Evolutionary conservation across 1,140 invertebrate genomes (phyloP), one percentile per base, ranked within the genome.

Genomic region (Chymomyza costata): DNA sequence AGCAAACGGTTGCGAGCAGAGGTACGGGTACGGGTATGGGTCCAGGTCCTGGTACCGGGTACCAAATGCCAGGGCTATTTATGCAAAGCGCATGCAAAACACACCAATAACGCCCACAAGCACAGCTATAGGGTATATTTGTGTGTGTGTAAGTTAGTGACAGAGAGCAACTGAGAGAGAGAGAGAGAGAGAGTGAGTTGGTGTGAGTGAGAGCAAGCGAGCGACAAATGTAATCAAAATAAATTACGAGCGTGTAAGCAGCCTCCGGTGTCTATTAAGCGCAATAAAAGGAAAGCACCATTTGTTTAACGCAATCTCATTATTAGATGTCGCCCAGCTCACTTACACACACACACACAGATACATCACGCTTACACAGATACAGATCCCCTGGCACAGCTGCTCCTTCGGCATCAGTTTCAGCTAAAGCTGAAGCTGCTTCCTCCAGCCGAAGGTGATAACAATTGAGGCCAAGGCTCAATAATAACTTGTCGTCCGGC

Each of bases 251-350:
- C 73, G 50, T 80, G 73, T 80, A 68, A 80, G 73, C 67, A 73
- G 73, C 73, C 73, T 68, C 73, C 73, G 74, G 73, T 80, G 73
- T 80, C 73, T 80, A 80, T 80, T 80, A 80, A 66, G 73, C 46
- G 48, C 73, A 80, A 80, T 80, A 73, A 80, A 80, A 80, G 73
- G 64, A 68, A 58, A 80, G 56, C 67, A 58, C 74, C 73, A 80
- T 80, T 80, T 80, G 73, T 80, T 80, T 80, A 80, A 80, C 73
- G 73, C 73, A 80, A 80, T 80, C 73, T 80, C 73, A 80, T 80
- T 80, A 80, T 56, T 71, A 62, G 66, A 71, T 66, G 71, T 58
- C 53, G 39, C 62, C 62, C 58, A n/a, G 13, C 3, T 3, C 21
- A 3, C 21, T 3, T 25, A 25, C 21, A 5, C 21, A 8, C 21